Conservation (phyloP, 1,140 invertebrate genomes). For the Thereuonema tuberculata region DNA sequence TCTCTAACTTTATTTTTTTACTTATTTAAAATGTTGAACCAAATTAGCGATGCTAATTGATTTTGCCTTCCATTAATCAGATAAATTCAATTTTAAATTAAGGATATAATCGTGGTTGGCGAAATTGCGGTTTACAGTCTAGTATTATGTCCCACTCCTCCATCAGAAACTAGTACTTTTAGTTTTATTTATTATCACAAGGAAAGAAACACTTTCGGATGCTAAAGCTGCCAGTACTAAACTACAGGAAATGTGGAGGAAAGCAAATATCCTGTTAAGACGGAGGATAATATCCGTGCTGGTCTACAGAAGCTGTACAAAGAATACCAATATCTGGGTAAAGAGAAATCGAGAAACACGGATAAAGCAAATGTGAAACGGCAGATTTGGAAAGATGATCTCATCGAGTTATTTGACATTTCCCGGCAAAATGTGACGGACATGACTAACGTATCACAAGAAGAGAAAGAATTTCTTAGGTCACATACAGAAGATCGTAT, state of each 20-base stretch:
- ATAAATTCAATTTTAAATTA: too few species aligned
- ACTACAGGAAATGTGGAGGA: slow-evolving; percentile 11
- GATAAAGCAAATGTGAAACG: too few species aligned
- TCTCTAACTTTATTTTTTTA: too few species aligned
- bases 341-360: slow-evolving; percentile 15
- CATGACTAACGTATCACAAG: slow-evolving; percentile 13
- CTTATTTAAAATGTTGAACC: too few species aligned
- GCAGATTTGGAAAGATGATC: neutral
- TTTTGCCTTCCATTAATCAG: too few species aligned
- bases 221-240: slow-evolving; percentile 11
- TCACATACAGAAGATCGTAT: slow-evolving; percentile 10
- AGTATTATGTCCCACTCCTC: slow-evolving; percentile 10
- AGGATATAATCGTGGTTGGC: too few species aligned
- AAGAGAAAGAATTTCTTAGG: slow-evolving; percentile 12
- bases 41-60: too few species aligned
- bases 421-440: too few species aligned
- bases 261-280: neutral
- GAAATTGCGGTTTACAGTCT: too few species aligned
- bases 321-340: slow-evolving; percentile 13
- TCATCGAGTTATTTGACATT: too few species aligned
- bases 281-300: neutral
- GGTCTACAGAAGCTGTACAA: neutral
- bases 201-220: neutral
- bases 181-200: neutral
- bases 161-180: slow-evolving; percentile 11